These are phyloP conservation scores for Nebria brevicollis DNA, from an alignment of 2,888 invertebrate genomes.

Conservation along the genomic window DNA sequence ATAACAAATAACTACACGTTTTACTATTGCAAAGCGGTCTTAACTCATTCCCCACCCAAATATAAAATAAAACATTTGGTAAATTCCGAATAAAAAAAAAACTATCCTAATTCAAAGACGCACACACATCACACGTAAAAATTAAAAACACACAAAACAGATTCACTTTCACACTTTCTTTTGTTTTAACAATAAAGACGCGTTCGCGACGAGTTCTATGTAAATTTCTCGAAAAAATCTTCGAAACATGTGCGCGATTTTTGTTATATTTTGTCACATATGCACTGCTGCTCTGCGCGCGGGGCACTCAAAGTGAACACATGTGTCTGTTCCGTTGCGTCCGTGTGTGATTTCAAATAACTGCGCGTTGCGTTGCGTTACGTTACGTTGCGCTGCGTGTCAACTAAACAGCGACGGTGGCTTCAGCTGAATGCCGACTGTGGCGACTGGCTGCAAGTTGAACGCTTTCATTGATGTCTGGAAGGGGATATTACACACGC, in stretches of 20 bases:
- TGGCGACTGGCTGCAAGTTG: constrained; percentile 17
- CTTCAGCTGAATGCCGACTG: not conserved
- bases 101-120: not conserved
- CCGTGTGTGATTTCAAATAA: constrained; percentile 5
- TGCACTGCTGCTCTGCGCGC: not conserved
- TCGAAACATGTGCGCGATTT: constrained; percentile 15
- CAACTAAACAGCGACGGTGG: not conserved
- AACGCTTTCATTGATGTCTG: constrained; percentile 32
- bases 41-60: not conserved
- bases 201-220: constrained; percentile 15
- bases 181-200: constrained; percentile 21
- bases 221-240: constrained; percentile 15
- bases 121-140: constrained; percentile 12
- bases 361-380: not conserved
- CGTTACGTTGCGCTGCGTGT: not conserved
- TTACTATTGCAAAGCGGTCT: not conserved
- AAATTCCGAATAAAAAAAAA: not conserved
- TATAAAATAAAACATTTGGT: not conserved
- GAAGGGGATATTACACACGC: constrained; percentile 33
- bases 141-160: constrained; percentile 16
- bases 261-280: not conserved
- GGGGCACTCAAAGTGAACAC: constrained; percentile 7
- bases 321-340: not conserved
- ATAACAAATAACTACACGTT: not conserved
- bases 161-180: constrained; percentile 44